phyloP scores from a whole-genome alignment of 2,888 invertebrate species.

The Nephrocerus scutellatus region DNA sequence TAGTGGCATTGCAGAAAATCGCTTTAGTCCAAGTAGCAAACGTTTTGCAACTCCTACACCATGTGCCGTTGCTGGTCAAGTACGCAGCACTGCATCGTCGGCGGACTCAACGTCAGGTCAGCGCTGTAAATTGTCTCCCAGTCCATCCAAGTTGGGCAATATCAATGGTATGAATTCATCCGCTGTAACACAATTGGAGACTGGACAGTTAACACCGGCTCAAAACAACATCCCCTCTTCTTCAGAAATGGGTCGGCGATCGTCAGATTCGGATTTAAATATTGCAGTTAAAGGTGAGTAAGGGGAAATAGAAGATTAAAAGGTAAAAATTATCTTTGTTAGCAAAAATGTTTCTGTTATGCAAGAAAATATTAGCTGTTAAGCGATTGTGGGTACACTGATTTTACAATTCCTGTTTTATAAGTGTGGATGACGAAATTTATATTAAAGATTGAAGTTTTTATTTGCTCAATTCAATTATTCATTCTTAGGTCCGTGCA shows the following conservation, averaged over 20 bases:
- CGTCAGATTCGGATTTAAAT: constrained; percentile 90
- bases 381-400: too few relatives aligned
- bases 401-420: too few relatives aligned
- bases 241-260: constrained; percentile 69
- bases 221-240: too few relatives aligned
- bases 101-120: constrained; percentile 53
- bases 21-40: constrained; percentile 27
- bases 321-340: too few relatives aligned
- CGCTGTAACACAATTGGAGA: too few relatives aligned
- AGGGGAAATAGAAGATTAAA: neutral
- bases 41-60: constrained; percentile 34
- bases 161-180: too few relatives aligned
- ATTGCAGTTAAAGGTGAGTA: constrained; percentile 83
- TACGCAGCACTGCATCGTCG: constrained; percentile 11
- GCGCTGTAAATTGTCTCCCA: constrained; percentile 50
- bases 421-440: too few relatives aligned
- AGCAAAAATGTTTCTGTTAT: too few relatives aligned
- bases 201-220: too few relatives aligned
- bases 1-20: constrained; percentile 13
- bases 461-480: neutral
- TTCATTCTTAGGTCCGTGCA: constrained; percentile 1
- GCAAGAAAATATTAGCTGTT: too few relatives aligned
- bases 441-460: too few relatives aligned
- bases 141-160: constrained; percentile 50
- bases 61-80: constrained; percentile 17